A percentile compares a stretch with the other conserved stretches of the same genome.
Conservation (phyloP, 2,113 vertebrate species). For the Hydropotes inermis region DNA sequence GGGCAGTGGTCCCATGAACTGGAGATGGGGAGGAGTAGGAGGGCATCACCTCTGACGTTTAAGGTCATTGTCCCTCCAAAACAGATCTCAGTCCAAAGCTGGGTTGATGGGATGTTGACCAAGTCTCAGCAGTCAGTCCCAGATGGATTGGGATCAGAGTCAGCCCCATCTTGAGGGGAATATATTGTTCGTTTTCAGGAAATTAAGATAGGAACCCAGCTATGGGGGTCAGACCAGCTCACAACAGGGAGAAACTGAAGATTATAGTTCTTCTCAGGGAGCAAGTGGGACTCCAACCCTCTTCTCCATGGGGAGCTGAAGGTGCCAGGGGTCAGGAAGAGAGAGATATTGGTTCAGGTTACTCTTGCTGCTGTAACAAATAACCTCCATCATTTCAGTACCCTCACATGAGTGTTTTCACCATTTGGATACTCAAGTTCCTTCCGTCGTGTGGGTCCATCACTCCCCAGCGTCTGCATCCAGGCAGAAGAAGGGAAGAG, state of each 20-base stretch:
- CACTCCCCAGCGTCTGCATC: background rate
- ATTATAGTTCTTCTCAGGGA: background rate
- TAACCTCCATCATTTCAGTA: background rate
- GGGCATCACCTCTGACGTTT: background rate
- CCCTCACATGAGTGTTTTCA: background rate
- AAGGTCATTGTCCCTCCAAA: background rate
- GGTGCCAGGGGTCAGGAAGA: background rate
- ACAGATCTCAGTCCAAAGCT: background rate
- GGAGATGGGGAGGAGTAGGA: background rate
- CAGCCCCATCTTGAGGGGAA: background rate
- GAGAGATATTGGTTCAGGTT: background rate
- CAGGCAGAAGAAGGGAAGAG: background rate
- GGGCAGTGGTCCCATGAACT: background rate
- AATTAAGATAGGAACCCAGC: background rate
- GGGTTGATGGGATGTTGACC: background rate
- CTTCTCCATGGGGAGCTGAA: background rate
- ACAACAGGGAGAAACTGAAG: background rate
- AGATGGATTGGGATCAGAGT: background rate
- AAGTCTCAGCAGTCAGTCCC: background rate
- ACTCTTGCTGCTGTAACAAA: background rate
- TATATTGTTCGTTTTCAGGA: background rate
- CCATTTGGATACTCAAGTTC: background rate
- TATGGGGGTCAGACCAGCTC: background rate
- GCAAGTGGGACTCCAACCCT: background rate
- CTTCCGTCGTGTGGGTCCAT: background rate